Evolutionary conservation across 2,888 invertebrate species (phyloP).

Genomic region (Drosophila mayaguana): DNA sequence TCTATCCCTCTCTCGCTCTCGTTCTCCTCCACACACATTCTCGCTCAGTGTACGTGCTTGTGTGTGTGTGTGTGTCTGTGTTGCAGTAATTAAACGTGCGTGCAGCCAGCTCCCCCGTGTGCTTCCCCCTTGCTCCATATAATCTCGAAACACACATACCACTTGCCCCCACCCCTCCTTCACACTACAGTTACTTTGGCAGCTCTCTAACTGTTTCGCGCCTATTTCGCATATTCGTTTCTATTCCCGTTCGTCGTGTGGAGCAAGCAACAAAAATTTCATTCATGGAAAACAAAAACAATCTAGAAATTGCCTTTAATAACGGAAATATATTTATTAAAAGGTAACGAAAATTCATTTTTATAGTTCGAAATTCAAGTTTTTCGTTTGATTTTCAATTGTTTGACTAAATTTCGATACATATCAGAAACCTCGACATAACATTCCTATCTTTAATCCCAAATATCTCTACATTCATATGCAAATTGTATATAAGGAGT

Average conservation of each 20-base stretch:
- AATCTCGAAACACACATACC: slow-evolving; percentile 14
- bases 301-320: slow-evolving; percentile 85
- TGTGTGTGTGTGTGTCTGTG: slow-evolving; percentile 26
- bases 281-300: slow-evolving; percentile 85
- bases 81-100: slow-evolving; percentile 64
- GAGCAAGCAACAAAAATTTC: slow-evolving; percentile 60
- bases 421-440: slow-evolving; percentile 9
- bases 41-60: slow-evolving; percentile 21
- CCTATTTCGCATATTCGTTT: slow-evolving; percentile 57
- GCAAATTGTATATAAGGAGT: slow-evolving; percentile 7
- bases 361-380: slow-evolving; percentile 6
- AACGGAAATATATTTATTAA: slow-evolving; percentile 85
- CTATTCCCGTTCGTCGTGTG: slow-evolving; percentile 32
- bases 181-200: slow-evolving; percentile 17
- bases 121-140: slow-evolving; percentile 10
- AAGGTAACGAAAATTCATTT: slow-evolving; percentile 76
- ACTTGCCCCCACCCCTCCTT: slow-evolving; percentile 4
- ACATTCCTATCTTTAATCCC: slow-evolving; percentile 13
- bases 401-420: slow-evolving; percentile 1
- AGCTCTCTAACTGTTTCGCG: slow-evolving; percentile 54
- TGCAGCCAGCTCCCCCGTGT: slow-evolving; percentile 36
- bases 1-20: not conserved
- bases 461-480: slow-evolving; percentile 12
- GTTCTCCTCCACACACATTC: slow-evolving; percentile 23
- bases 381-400: slow-evolving; percentile 7